phyloP scores from a whole-genome alignment of 2,113 vertebrate species.

The Amphilophus citrinellus region DNA sequence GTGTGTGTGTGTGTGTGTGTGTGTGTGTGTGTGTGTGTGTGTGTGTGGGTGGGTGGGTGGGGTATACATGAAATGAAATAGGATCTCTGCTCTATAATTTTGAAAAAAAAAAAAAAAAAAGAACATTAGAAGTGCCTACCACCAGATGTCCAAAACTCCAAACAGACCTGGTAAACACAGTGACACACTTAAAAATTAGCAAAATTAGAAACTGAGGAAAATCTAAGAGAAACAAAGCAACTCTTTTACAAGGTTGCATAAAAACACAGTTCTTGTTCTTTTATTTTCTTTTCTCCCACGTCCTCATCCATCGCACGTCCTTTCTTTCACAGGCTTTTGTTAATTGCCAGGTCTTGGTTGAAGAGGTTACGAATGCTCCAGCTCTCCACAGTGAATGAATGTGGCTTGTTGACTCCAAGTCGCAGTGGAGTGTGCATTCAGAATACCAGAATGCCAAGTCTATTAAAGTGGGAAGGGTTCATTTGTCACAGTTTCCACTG shows the following conservation, averaged over 20 bases:
- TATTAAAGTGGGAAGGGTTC: constrained; percentile 78
- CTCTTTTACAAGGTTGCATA: constrained; percentile 25
- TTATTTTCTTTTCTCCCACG: constrained; percentile 40
- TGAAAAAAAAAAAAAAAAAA: neutral
- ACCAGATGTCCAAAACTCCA: neutral
- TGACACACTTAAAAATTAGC: neutral
- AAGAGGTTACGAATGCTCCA: constrained; percentile 60
- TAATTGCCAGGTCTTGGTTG: constrained; percentile 65
- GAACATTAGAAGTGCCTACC: constrained; percentile 18
- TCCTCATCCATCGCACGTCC: constrained; percentile 34
- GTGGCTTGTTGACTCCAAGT: constrained; percentile 74
- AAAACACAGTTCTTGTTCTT: constrained; percentile 21
- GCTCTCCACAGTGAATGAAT: constrained; percentile 57
- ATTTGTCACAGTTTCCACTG: constrained; percentile 75
- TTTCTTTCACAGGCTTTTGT: constrained; percentile 40
- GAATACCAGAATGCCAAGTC: constrained; percentile 75
- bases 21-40: too few species aligned
- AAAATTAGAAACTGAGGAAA: constrained; percentile 28
- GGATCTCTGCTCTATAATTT: neutral
- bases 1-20: too few species aligned
- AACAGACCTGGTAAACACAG: neutral
- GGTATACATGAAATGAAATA: constrained; percentile 14
- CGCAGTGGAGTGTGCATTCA: constrained; percentile 47
- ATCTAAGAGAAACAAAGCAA: constrained; percentile 11
- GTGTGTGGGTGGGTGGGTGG: too few species aligned